Conservation (phyloP, 1,140 invertebrate genomes). For the Zeugodacus cucurbitae region DNA sequence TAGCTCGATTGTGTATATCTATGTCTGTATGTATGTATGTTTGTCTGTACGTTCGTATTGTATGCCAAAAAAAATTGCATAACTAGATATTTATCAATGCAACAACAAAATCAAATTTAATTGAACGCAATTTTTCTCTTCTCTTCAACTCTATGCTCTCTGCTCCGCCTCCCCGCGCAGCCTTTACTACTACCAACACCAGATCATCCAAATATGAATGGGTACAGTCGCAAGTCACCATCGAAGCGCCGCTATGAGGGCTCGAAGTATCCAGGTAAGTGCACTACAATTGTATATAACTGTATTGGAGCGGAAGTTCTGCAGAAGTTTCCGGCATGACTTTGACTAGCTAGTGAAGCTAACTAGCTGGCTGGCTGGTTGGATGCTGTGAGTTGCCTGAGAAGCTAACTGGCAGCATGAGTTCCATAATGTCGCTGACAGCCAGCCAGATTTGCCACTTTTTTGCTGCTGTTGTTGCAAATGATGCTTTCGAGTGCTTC, state of each 20-base stretch:
- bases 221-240: conserved; percentile 62
- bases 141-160: not conserved
- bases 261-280: conserved; percentile 63
- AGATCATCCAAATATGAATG: conserved; percentile 55
- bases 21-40: not conserved
- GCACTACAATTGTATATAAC: conserved; percentile 34
- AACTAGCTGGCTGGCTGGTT: not conserved
- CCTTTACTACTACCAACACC: conserved; percentile 41
- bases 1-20: conserved; percentile 3
- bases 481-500: not conserved
- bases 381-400: not conserved
- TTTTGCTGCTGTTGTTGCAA: not conserved
- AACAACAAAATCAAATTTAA: conserved; percentile 15
- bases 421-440: not conserved
- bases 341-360: not conserved
- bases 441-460: not conserved
- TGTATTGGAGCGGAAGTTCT: conserved; percentile 22
- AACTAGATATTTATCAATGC: not conserved
- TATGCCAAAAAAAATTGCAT: not conserved
- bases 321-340: conserved; percentile 1
- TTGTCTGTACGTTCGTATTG: not conserved
- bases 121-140: not conserved
- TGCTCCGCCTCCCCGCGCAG: not conserved
- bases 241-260: conserved; percentile 64
- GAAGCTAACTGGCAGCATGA: no score